These are phyloP conservation scores for Zaprionus lineosus DNA, from an alignment of 2,888 invertebrate genomes.

Conservation along the genomic window DNA sequence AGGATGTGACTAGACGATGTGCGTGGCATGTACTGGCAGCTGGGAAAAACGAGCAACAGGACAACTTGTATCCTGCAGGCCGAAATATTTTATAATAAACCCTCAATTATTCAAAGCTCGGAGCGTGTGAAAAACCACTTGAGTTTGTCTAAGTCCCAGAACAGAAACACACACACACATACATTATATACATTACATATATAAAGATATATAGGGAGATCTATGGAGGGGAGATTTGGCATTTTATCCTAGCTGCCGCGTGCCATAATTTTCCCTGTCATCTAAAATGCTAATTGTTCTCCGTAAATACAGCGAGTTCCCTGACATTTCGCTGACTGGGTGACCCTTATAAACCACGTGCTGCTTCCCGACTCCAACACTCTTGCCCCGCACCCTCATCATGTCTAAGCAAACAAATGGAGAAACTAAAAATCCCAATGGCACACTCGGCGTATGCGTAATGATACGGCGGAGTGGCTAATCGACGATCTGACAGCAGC, in stretches of 20 bases:
- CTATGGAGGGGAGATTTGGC: too few species aligned
- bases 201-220: too few species aligned
- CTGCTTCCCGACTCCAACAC: too few species aligned
- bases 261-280: too few species aligned
- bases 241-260: too few species aligned
- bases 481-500: slow-evolving; percentile 3
- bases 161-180: slow-evolving; percentile 5
- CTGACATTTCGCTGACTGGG: too few species aligned
- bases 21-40: slow-evolving; percentile 25
- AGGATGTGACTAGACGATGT: slow-evolving; percentile 3
- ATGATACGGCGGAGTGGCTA: slow-evolving; percentile 23
- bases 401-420: too few species aligned
- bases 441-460: slow-evolving; percentile 41
- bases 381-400: too few species aligned
- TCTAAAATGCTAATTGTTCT: slow-evolving; percentile 42
- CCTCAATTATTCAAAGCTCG: slow-evolving; percentile 36
- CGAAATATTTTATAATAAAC: slow-evolving; percentile 23
- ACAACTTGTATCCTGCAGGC: slow-evolving; percentile 43
- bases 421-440: slow-evolving; percentile 32
- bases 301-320: too few species aligned
- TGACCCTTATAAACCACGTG: too few species aligned
- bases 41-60: slow-evolving; percentile 38
- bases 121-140: slow-evolving; percentile 45
- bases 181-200: background rate
- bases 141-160: slow-evolving; percentile 13